Percentiles rank a stretch among this genome's conserved stretches.
phyloP scores from a whole-genome alignment of 2,113 vertebrate species.

The Lepisosteus osseus region DNA sequence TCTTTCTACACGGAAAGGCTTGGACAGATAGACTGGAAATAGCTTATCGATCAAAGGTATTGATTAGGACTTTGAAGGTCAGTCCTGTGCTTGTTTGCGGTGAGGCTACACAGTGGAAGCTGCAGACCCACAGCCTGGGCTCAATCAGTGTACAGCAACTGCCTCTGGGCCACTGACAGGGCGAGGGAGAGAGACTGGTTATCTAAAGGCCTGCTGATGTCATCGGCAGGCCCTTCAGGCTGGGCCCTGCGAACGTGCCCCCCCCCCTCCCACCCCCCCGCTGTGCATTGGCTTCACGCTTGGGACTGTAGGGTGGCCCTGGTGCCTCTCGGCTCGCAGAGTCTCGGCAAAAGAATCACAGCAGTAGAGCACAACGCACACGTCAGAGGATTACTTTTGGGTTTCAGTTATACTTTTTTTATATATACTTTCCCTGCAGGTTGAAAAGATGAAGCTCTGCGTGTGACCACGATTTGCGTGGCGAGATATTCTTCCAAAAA shows the following conservation, averaged over 20 bases:
- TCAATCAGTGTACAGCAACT: neutral
- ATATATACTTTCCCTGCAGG: no score
- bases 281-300: neutral
- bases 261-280: neutral
- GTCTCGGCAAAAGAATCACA: no score
- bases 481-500: no score
- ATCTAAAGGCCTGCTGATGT: conserved; percentile 5
- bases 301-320: neutral
- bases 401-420: no score
- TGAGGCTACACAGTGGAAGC: neutral
- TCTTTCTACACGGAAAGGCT: neutral
- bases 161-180: neutral
- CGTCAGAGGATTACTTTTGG: no score
- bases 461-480: no score
- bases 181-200: neutral
- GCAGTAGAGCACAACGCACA: no score
- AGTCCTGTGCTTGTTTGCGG: conserved; percentile 25
- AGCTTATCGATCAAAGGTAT: conserved; percentile 30
- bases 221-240: conserved; percentile 8
- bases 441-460: no score
- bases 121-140: neutral
- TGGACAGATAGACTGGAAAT: conserved; percentile 9
- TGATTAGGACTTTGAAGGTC: conserved; percentile 46
- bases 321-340: no score
- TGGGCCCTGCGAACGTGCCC: neutral